Conservation (phyloP, 2,888 invertebrate genomes). For the Acleris emargana region DNA sequence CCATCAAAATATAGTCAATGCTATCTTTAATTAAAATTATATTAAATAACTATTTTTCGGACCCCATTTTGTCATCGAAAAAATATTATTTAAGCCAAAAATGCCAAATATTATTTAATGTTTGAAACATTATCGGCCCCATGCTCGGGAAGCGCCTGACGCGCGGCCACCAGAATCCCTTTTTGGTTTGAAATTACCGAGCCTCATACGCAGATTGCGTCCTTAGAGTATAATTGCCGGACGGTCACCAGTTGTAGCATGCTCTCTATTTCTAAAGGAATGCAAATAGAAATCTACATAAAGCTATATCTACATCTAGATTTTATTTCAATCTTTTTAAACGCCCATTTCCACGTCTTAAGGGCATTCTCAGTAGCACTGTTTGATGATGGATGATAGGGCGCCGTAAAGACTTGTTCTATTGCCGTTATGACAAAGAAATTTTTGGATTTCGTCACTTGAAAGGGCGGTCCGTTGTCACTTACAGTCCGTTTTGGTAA, state of each 20-base stretch:
- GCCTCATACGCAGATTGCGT: slow-evolving; percentile 4
- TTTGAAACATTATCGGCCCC: too few relatives aligned
- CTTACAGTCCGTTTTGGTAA: too few relatives aligned
- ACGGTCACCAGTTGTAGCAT: slow-evolving; percentile 17
- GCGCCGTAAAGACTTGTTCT: slow-evolving; percentile 2
- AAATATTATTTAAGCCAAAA: too few relatives aligned
- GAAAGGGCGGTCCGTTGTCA: too few relatives aligned
- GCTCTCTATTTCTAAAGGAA: slow-evolving; percentile 20
- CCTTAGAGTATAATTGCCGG: slow-evolving; percentile 8
- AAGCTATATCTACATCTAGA: slow-evolving; percentile 15
- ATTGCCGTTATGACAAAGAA: too few relatives aligned
- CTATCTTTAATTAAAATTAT: too few relatives aligned
- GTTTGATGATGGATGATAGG: slow-evolving; percentile 2
- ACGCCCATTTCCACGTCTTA: slow-evolving; percentile 8
- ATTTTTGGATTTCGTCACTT: too few relatives aligned
- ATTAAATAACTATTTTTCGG: too few relatives aligned
- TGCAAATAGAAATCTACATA: slow-evolving; percentile 16
- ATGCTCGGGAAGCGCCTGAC: neutral
- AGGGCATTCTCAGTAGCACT: slow-evolving; percentile 18
- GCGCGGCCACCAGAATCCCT: neutral
- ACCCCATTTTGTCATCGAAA: too few relatives aligned
- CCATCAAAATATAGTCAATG: too few relatives aligned
- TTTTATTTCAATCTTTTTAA: slow-evolving; percentile 22
- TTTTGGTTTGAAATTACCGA: slow-evolving; percentile 10
- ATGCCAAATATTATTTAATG: too few relatives aligned